These are phyloP conservation scores for Xylota sylvarum DNA, from an alignment of 2,888 invertebrate species.

Conservation along the genomic window DNA sequence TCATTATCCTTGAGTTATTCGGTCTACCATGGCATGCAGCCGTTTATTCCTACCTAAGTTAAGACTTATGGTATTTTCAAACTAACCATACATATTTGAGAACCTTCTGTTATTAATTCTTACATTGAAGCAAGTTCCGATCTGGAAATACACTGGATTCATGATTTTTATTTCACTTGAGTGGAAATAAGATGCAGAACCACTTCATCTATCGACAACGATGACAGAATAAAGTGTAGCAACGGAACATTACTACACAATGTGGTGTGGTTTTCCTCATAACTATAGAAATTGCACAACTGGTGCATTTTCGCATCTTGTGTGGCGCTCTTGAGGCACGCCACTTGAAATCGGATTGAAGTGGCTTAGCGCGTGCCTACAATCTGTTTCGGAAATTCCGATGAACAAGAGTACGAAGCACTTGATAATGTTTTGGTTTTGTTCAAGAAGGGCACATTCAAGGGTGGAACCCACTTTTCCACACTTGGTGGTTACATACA, in stretches of 20 bases:
- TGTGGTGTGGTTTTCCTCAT: constrained; percentile 49
- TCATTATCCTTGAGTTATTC: constrained; percentile 9
- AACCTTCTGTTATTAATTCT: not conserved
- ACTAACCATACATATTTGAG: not conserved
- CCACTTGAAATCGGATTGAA: constrained; percentile 58
- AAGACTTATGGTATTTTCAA: no score
- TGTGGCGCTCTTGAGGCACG: constrained; percentile 60
- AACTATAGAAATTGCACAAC: constrained; percentile 72
- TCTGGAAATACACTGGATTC: not conserved
- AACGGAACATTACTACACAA: constrained; percentile 1
- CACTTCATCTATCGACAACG: constrained; percentile 39
- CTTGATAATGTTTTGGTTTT: constrained; percentile 71
- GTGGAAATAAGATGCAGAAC: constrained; percentile 55
- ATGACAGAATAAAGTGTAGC: constrained; percentile 39
- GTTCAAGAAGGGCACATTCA: constrained; percentile 55
- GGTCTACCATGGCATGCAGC: no score
- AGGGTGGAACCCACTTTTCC: constrained; percentile 61
- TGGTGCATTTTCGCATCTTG: constrained; percentile 73
- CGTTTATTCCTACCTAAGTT: no score
- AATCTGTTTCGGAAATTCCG: constrained; percentile 74
- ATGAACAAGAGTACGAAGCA: constrained; percentile 52
- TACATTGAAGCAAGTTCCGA: not conserved
- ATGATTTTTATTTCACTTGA: not conserved
- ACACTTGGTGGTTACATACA: constrained; percentile 20
- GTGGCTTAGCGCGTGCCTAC: constrained; percentile 72